Evolutionary conservation across 1,140 invertebrate genomes (phyloP), one percentile per base, ranked within the genome.

Genomic region (Charaxes varanes): DNA sequence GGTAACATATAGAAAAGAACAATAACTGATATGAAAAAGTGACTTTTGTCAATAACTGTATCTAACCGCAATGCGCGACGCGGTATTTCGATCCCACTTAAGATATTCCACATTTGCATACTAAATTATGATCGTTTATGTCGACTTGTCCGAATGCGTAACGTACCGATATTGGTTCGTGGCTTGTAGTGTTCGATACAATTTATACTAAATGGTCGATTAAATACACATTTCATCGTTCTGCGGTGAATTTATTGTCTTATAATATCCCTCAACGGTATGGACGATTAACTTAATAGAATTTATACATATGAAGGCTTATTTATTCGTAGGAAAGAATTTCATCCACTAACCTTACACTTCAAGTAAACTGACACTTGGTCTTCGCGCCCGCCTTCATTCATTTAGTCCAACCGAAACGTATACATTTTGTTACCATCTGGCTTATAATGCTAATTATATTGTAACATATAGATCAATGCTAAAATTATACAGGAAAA

Each of bases 81-180:
- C 28, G 44, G 40, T 61, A 66, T 59, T 69, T 62, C 41, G 66
- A 73, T 73, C 62, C 53, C 57, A 70, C 69, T 73, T 73, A 66
- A 70, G 66, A 73, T 73, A 73, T 65, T 57, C 34, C 12, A 50
- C 51, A 65, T 73, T 73, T 68, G 62, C 64, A 70, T 73, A 70
- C 31, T 57, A 60, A 69, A 63, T 63, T 70, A 61, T 28, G n/a
- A 28, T 48, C 43, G 51, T 60, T 59, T 33, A 41, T 43, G 48
- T 59, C 36, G 49, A 46, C 43, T 41, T 44, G 43, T 43, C 35
- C 32, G 30, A 46, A 27, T 44, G 42, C 30, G 53, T 53, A 51
- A 65, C 56, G 52, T 48, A 66, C n/a, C 46, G 33, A 19, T 56
- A 61, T 57, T 51, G 48, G 42, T 48, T 50, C 34, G 53, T 41